phyloP scores from a whole-genome alignment of 2,113 vertebrate species.

The Gavia stellata region DNA sequence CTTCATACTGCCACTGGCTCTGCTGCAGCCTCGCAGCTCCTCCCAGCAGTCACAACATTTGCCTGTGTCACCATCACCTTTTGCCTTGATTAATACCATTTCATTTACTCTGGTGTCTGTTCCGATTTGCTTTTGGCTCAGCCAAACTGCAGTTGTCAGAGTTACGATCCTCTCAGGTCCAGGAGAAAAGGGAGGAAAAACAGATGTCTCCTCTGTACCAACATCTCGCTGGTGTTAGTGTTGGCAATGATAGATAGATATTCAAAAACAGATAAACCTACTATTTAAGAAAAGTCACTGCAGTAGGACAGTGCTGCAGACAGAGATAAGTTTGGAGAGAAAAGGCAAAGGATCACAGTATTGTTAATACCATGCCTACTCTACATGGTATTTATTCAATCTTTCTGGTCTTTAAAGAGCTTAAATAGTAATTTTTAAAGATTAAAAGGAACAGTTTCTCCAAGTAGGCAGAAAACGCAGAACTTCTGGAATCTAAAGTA shows the following conservation, averaged over 20 bases:
- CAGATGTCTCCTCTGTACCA: neutral
- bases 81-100: neutral
- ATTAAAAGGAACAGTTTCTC: neutral
- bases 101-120: neutral
- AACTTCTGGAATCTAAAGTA: neutral
- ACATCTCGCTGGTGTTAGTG: neutral
- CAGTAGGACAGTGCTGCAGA: neutral
- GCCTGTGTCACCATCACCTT: neutral
- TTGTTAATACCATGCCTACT: neutral
- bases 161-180: neutral
- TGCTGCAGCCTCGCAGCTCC: neutral
- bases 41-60: neutral
- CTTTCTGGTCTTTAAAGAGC: neutral
- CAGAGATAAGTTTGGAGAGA: neutral
- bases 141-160: neutral
- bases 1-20: neutral
- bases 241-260: neutral
- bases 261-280: neutral
- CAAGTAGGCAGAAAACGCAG: neutral
- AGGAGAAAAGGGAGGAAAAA: neutral
- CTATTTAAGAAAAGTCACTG: neutral
- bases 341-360: neutral
- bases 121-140: neutral
- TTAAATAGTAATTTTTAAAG: neutral
- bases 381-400: neutral